These are phyloP conservation scores for Drosophila azteca DNA, from an alignment of 1,140 invertebrate genomes.

Conservation along the genomic window DNA sequence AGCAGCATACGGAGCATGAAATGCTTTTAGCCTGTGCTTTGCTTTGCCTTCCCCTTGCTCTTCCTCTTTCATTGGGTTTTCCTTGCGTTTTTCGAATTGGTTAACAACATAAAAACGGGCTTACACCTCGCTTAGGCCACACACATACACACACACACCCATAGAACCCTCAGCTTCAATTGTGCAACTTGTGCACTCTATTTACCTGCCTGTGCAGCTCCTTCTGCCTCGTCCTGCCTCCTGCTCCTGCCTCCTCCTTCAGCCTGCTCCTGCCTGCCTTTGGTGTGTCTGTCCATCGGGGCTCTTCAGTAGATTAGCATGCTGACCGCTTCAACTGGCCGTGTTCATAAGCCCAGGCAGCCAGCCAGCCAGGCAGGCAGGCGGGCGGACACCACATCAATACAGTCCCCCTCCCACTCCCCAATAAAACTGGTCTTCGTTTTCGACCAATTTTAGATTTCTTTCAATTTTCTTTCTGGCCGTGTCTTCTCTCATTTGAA, in stretches of 20 bases:
- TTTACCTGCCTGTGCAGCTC: conserved; percentile 47
- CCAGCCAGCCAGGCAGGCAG: not conserved
- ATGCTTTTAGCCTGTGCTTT: conserved; percentile 11
- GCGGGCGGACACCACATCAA: conserved; percentile 32
- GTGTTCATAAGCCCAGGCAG: conserved; percentile 2
- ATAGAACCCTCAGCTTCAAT: conserved; percentile 2
- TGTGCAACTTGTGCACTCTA: conserved; percentile 27
- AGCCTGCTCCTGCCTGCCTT: not conserved
- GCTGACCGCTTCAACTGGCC: conserved; percentile 25
- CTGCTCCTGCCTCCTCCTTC: too few relatives aligned
- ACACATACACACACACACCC: conserved; percentile 8
- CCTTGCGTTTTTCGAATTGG: conserved; percentile 39
- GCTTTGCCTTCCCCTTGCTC: not conserved
- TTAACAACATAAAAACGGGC: conserved; percentile 78
- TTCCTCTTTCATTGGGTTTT: conserved; percentile 1
- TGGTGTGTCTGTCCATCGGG: conserved; percentile 8
- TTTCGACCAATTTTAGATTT: conserved; percentile 38
- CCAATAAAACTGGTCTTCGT: conserved; percentile 27
- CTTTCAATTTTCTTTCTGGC: conserved; percentile 25
- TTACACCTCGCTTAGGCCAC: conserved; percentile 63
- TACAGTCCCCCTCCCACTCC: not conserved
- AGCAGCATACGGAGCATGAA: conserved; percentile 40
- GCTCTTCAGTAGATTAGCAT: conserved; percentile 56
- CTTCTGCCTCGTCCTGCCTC: too few relatives aligned
- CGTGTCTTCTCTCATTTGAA: conserved; percentile 39